Base-by-base conservation (phyloP, 2,113 vertebrate genomes). In the Orcinus orca region DNA sequence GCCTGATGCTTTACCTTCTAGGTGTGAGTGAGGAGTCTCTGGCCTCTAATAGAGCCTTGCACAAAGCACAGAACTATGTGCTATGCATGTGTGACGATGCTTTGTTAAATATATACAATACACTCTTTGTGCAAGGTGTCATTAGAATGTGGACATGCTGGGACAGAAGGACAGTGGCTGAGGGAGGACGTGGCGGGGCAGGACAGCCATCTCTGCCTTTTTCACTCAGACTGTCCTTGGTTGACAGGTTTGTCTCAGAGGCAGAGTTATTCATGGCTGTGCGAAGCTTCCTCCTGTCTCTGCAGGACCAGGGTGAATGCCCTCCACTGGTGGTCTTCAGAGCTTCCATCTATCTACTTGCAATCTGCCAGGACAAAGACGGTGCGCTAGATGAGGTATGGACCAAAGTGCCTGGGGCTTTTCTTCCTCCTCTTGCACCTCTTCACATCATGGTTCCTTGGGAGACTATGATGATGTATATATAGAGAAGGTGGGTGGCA, bases 331-430 rank as follows among this genome's bases (percentile, higher is more conserved):
- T 88, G 11, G 97, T 99, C 96, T 98, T 99, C 97, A 99, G 98
- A 98, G 99, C 99, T 86, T 98, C 98, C 86, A 92, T 99, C 97
- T 99, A 99, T 97, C 99, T 99, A 92, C 98, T 99, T 97, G 98
- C 99, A 29, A 38, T 98, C 74, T 99, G 99, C 95, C 99, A 99
- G 92, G 99, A 99, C 95, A 98, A 98, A 98, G 98, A 98, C 90
- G 94, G 98, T 63, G 73, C 90, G 17, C 98, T 99, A 6, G 98
- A 99, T 5, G n/a, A 92, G 99, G 99, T 99, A 98, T 96, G 97
- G 79, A 26, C 76, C 62, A 4, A 18, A 36, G 2, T 12, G 9
- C 68, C 79, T 47, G 23, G n/a, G 60, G 29, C 47, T 81, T 73
- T 14, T 90, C 23, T 26, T 92, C 18, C 47, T 90, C 8, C 31